A percentile compares a stretch with the other conserved stretches of the same genome.
phyloP scores from a whole-genome alignment of 30 jellyfish, hydroid and myxozoan species.

The Aurelia coerulea region DNA sequence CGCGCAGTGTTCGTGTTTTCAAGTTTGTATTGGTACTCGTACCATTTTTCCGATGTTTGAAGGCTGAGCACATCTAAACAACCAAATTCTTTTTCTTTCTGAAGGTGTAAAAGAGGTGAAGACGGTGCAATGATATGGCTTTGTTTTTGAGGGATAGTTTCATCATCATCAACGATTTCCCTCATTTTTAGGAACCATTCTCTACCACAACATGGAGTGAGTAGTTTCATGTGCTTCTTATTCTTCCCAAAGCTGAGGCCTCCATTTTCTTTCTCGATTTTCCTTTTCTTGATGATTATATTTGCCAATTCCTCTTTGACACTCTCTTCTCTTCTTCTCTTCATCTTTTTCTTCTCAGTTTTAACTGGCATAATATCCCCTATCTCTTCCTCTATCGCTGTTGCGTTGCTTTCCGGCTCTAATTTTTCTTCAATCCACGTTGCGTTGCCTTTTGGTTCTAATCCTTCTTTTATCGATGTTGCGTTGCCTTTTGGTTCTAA shows the following conservation, averaged over 20 bases:
- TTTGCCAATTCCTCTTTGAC: background rate
- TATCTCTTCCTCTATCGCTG: background rate
- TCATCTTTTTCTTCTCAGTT: background rate
- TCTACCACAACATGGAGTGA: background rate
- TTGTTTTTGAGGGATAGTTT: background rate
- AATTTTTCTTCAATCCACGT: too few species aligned
- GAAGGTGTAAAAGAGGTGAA: background rate
- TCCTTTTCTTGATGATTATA: background rate
- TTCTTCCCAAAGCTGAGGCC: background rate
- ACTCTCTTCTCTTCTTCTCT: background rate
- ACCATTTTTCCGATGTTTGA: background rate
- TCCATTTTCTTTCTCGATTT: constrained; percentile 3
- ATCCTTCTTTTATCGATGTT: too few species aligned
- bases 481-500: too few species aligned
- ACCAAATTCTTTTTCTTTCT: background rate
- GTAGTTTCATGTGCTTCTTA: background rate
- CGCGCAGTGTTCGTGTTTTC: background rate
- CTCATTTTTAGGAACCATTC: background rate
- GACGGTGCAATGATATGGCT: background rate
- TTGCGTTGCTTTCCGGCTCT: too few species aligned
- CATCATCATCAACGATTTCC: background rate
- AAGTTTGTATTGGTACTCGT: constrained; percentile 4
- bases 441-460: too few species aligned
- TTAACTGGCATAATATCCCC: background rate
- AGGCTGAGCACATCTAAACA: background rate